Conservation (phyloP, 2,113 vertebrate species). For the Phalacrocorax carbo region DNA sequence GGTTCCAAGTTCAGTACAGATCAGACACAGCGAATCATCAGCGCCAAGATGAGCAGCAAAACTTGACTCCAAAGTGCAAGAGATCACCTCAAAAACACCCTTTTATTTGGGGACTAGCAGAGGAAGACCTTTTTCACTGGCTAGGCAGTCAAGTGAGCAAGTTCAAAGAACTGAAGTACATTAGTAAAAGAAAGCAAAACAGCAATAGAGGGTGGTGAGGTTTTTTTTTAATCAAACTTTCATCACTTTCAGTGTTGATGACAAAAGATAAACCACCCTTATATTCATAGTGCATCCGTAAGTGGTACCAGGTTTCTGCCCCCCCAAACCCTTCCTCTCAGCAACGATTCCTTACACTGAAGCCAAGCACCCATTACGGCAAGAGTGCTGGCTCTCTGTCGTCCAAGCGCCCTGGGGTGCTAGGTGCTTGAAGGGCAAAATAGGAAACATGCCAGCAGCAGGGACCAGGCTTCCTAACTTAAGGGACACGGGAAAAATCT, state of each 20-base stretch:
- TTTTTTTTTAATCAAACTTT: conserved; percentile 54
- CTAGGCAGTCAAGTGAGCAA: neutral
- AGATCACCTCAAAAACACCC: neutral
- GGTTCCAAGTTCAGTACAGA: conserved; percentile 34
- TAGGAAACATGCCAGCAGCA: neutral
- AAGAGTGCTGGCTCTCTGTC: neutral
- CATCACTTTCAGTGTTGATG: conserved; percentile 18
- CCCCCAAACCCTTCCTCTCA: neutral
- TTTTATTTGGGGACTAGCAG: conserved; percentile 22
- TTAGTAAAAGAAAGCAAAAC: conserved; percentile 51
- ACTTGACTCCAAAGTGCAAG: neutral
- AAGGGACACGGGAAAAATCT: neutral
- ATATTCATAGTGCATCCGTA: neutral
- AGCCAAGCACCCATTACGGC: neutral
- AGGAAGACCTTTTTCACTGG: conserved; percentile 11
- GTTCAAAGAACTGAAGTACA: conserved; percentile 7
- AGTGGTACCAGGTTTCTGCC: neutral
- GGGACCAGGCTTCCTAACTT: conserved; percentile 11
- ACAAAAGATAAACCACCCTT: conserved; percentile 31
- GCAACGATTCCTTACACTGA: neutral
- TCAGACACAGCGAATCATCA: neutral
- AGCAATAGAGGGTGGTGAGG: conserved; percentile 49
- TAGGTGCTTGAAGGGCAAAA: neutral
- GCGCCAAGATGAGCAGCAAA: neutral
- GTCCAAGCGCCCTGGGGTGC: neutral